These are phyloP conservation scores for Calycopis cecrops DNA, from an alignment of 1,140 invertebrate genomes.

Conservation along the genomic window DNA sequence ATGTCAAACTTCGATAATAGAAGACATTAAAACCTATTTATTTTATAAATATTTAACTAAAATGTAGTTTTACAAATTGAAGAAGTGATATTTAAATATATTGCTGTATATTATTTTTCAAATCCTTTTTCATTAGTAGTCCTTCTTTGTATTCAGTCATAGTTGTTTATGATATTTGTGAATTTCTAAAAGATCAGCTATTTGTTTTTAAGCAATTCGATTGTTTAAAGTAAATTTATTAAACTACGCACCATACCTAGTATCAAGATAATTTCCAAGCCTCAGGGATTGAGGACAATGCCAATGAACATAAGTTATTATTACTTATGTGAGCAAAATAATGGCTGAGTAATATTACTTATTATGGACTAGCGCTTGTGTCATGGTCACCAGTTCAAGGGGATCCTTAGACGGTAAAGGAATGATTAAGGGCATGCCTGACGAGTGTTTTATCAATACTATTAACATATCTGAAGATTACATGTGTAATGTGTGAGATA, in stretches of 20 bases:
- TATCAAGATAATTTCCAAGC: not conserved
- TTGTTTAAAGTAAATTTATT: not conserved
- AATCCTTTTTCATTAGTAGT: too few species aligned
- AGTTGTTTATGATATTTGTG: too few species aligned
- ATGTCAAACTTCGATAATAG: too few species aligned
- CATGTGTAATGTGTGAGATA: slow-evolving; percentile 1
- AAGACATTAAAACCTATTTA: too few species aligned
- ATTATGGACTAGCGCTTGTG: not conserved
- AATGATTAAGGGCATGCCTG: slow-evolving; percentile 8
- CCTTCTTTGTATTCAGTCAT: too few species aligned
- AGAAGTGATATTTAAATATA: too few species aligned
- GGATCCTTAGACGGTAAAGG: not conserved
- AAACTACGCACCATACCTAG: not conserved
- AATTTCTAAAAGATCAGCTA: too few species aligned
- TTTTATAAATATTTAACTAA: too few species aligned
- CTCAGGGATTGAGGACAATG: slow-evolving; percentile 3
- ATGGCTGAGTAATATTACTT: slow-evolving; percentile 6
- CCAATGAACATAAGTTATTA: slow-evolving; percentile 6
- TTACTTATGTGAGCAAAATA: slow-evolving; percentile 10
- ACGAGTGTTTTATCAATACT: slow-evolving; percentile 2
- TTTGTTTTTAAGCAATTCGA: not conserved
- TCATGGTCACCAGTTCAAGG: slow-evolving; percentile 8
- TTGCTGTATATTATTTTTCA: too few species aligned
- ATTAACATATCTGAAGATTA: slow-evolving; percentile 6
- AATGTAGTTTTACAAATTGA: too few species aligned